These are phyloP conservation scores for Charanyca ferruginea DNA, from an alignment of 2,888 invertebrate genomes.

Conservation along the genomic window DNA sequence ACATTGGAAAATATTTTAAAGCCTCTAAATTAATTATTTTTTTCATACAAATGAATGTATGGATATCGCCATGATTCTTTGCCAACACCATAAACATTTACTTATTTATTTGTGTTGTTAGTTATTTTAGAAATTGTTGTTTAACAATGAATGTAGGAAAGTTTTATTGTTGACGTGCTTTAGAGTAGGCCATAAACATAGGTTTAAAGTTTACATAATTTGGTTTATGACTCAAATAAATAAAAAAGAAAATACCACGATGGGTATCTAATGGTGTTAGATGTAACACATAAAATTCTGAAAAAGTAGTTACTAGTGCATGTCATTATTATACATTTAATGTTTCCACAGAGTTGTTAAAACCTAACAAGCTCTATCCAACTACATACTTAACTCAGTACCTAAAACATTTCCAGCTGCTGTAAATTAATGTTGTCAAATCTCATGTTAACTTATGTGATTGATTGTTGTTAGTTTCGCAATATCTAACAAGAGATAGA, in stretches of 20 bases:
- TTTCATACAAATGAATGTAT: no score
- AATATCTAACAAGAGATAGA: neutral
- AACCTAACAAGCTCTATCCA: slow-evolving; percentile 32
- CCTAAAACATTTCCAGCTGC: neutral
- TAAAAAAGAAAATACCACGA: slow-evolving; percentile 26
- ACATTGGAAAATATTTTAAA: no score
- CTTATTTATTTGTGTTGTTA: slow-evolving; percentile 72
- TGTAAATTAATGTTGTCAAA: neutral
- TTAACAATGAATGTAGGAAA: slow-evolving; percentile 68
- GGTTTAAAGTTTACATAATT: slow-evolving; percentile 66
- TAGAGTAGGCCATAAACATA: slow-evolving; percentile 71
- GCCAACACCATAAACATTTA: slow-evolving; percentile 49
- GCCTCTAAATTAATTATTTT: no score
- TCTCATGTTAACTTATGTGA: neutral
- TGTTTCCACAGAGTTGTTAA: slow-evolving; percentile 50
- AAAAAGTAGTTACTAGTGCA: slow-evolving; percentile 49
- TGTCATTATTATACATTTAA: slow-evolving; percentile 53
- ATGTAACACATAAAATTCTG: slow-evolving; percentile 38
- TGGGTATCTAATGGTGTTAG: slow-evolving; percentile 38
- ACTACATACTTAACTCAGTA: neutral
- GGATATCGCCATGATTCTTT: no score
- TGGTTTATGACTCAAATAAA: slow-evolving; percentile 46
- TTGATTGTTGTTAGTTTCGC: slow-evolving; percentile 3
- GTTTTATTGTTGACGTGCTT: slow-evolving; percentile 76
- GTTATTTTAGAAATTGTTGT: slow-evolving; percentile 75